Conservation (phyloP, 1,140 invertebrate species). For the Brachionus calyciflorus region DNA sequence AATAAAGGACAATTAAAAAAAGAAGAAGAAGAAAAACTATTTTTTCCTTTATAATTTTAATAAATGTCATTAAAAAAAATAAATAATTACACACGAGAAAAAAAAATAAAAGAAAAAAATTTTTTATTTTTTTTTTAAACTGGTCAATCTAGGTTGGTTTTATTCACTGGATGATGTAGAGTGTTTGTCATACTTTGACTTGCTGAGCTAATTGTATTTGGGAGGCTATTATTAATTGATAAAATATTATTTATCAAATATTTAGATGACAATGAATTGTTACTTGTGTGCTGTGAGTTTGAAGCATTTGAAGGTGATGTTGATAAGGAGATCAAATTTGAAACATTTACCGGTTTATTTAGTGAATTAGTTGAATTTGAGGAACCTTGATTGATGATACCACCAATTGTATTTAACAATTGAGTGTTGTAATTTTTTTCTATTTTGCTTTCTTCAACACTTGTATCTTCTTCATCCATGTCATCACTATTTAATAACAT, state of each 20-base stretch:
- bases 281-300: neutral
- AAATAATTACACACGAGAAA: neutral
- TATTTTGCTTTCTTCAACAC: neutral
- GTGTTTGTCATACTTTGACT: neutral
- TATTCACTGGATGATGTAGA: constrained; percentile 28
- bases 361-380: neutral
- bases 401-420: constrained; percentile 31
- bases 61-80: neutral
- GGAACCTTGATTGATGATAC: constrained; percentile 10
- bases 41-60: neutral
- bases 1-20: neutral
- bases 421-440: constrained; percentile 16
- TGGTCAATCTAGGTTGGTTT: neutral
- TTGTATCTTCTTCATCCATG: neutral
- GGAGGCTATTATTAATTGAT: neutral
- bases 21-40: neutral
- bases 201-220: constrained; percentile 1
- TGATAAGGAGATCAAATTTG: neutral
- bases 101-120: neutral
- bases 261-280: neutral
- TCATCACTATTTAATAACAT: constrained; percentile 10
- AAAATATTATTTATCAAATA: constrained; percentile 34
- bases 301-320: neutral
- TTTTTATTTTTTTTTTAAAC: no score
- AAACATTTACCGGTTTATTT: neutral